phyloP scores from a whole-genome alignment of 2,797 vertebrate species.

The Liasis olivaceus region DNA sequence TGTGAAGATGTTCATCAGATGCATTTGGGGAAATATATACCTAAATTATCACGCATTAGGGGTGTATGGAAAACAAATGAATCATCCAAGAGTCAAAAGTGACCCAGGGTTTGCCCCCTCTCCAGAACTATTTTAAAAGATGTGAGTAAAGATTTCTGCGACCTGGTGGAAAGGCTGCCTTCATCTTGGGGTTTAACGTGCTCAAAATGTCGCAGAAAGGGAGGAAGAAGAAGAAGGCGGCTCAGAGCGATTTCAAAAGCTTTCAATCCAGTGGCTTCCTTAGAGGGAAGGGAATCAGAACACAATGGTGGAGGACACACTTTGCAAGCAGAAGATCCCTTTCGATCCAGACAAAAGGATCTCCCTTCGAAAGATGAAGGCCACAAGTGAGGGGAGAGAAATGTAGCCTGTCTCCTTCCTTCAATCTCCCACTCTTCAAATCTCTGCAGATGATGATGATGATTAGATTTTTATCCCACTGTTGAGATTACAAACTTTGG shows the following conservation, averaged over 20 bases:
- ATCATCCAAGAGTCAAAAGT: not conserved
- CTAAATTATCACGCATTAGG: not conserved
- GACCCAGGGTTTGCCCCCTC: not conserved
- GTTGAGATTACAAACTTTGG: not conserved
- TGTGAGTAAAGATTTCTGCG: not conserved
- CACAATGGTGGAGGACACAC: not conserved
- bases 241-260: not conserved
- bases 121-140: conserved; percentile 14
- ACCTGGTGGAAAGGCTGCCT: not conserved
- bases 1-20: not conserved
- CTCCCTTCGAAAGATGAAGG: not conserved
- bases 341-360: not conserved
- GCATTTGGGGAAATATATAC: not conserved
- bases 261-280: not conserved
- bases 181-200: not conserved
- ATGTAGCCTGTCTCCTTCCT: not conserved
- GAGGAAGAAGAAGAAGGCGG: not conserved
- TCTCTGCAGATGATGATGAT: not conserved
- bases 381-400: not conserved
- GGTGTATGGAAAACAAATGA: not conserved
- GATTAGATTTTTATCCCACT: not conserved
- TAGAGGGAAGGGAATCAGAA: not conserved
- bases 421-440: not conserved
- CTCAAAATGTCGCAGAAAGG: not conserved
- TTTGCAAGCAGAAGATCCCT: not conserved